Percentiles rank a stretch among this genome's conserved stretches.
Conservation (phyloP, 2,113 vertebrate species). For the Rhegmatorhina hoffmannsi region DNA sequence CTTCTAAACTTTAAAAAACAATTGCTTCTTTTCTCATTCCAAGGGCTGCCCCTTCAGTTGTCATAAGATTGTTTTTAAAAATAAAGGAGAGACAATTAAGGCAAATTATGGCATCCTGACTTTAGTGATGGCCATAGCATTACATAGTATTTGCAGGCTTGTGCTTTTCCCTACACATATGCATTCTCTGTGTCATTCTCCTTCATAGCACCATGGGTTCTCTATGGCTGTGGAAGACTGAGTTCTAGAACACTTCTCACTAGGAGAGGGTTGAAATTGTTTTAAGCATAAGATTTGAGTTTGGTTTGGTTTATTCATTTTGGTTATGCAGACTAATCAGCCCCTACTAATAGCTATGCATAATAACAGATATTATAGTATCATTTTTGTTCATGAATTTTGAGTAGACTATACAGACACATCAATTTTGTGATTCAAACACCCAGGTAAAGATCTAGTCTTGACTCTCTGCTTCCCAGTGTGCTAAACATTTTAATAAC, state of each 20-base stretch:
- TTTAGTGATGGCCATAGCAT: not conserved
- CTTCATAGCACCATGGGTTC: not conserved
- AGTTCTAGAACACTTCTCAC: not conserved
- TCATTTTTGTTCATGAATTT: not conserved
- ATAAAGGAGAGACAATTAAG: not conserved
- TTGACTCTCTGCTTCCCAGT: not conserved
- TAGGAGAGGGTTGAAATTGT: not conserved
- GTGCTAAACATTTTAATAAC: slow-evolving; percentile 15
- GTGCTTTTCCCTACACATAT: not conserved
- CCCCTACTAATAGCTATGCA: not conserved
- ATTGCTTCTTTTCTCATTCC: not conserved
- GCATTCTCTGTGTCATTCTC: not conserved
- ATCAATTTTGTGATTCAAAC: not conserved
- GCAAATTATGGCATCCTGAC: not conserved
- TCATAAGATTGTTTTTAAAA: not conserved
- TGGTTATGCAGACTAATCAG: not conserved
- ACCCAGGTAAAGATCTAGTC: not conserved
- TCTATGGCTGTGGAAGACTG: not conserved
- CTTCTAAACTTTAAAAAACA: not conserved
- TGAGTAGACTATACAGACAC: not conserved
- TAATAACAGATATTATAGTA: not conserved
- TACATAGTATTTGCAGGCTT: not conserved
- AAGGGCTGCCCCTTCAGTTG: not conserved
- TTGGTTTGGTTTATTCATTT: not conserved
- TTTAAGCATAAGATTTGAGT: not conserved